Percentiles rank a stretch among this genome's conserved stretches.
Evolutionary conservation across 2,113 vertebrate species (phyloP).

Genomic region (Anas platyrhynchos): DNA sequence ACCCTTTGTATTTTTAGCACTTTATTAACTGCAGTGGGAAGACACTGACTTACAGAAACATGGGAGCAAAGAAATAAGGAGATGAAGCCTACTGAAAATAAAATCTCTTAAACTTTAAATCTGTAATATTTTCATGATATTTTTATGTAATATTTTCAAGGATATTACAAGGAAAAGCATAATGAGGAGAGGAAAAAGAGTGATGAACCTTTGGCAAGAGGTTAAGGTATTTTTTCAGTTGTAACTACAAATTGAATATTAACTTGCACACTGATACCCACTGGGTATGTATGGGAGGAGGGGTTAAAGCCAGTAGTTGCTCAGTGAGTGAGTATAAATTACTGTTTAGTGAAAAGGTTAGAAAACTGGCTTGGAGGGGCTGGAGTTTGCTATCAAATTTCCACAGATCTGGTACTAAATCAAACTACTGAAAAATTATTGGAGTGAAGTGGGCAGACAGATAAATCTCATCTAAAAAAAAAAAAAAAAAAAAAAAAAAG

Average conservation of each 20-base stretch:
- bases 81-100: background rate
- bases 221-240: background rate
- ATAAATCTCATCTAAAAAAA: background rate
- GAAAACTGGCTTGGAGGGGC: background rate
- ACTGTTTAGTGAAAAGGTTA: background rate
- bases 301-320: background rate
- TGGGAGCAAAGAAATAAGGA: background rate
- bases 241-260: background rate
- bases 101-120: background rate
- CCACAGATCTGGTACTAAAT: background rate
- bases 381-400: background rate
- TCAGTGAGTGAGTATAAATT: background rate
- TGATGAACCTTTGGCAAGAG: background rate
- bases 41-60: background rate
- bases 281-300: background rate
- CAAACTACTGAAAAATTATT: background rate
- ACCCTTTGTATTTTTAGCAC: background rate
- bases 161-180: background rate
- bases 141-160: background rate
- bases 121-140: background rate
- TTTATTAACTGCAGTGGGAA: background rate
- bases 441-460: background rate
- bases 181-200: background rate
- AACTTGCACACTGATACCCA: background rate
- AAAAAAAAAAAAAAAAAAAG: background rate